A percentile compares a stretch with the other conserved stretches of the same genome.
Evolutionary conservation across 2,888 invertebrate species (phyloP).

Genomic region (Nomada lathburiana): DNA sequence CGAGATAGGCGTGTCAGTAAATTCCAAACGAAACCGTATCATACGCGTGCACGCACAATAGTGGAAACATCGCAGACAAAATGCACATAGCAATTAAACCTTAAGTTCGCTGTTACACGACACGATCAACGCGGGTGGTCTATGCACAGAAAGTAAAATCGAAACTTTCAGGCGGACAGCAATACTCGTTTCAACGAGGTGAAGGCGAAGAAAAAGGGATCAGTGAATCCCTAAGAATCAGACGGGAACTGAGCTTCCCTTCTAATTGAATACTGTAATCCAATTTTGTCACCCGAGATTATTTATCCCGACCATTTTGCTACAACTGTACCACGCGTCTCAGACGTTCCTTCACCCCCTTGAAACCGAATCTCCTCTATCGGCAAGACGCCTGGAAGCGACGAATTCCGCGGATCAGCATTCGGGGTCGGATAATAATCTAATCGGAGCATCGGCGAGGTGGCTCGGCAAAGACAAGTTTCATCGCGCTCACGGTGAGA

Average conservation of each 20-base stretch:
- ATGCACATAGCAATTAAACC: not conserved
- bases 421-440: slow-evolving; percentile 33
- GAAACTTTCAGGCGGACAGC: too few species aligned
- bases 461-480: slow-evolving; percentile 46
- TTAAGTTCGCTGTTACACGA: too few species aligned
- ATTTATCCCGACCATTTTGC: not conserved
- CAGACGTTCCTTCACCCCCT: not conserved
- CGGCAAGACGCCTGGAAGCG: not conserved
- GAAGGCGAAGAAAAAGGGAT: too few species aligned
- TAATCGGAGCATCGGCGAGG: slow-evolving; percentile 32
- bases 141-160: too few species aligned
- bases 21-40: slow-evolving; percentile 31
- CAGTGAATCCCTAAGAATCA: too few species aligned
- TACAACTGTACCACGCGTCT: not conserved
- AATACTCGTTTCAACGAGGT: too few species aligned
- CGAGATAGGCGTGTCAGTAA: slow-evolving; percentile 58
- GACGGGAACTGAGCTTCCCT: too few species aligned
- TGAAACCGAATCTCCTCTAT: too few species aligned
- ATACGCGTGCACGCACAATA: slow-evolving; percentile 15
- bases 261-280: too few species aligned
- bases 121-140: too few species aligned
- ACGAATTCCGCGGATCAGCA: not conserved
- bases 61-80: not conserved
- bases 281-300: too few species aligned
- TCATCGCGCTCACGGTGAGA: slow-evolving; percentile 10